Evolutionary conservation across 2,113 vertebrate species (phyloP).

Genomic region (Apodemus speciosus): DNA sequence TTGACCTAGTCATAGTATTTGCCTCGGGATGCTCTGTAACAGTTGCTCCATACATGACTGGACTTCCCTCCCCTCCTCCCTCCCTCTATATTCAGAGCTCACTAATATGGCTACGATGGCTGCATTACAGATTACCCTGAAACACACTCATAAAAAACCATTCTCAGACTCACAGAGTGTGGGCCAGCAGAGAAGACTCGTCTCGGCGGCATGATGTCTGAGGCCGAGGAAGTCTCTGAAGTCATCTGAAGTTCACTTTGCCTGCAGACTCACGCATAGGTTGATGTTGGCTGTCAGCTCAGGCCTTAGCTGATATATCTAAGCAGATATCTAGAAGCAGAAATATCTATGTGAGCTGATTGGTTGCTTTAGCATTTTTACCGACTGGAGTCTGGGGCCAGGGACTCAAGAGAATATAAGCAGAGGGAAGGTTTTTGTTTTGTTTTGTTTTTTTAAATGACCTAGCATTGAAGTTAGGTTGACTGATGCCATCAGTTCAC

Average conservation of each 20-base stretch:
- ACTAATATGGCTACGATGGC: neutral
- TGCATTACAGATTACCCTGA: neutral
- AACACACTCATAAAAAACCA: neutral
- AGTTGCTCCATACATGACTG: neutral
- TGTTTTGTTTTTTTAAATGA: neutral
- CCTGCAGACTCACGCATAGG: neutral
- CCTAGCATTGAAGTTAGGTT: neutral
- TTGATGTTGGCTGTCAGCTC: neutral
- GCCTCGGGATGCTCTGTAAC: neutral
- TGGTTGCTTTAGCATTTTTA: neutral
- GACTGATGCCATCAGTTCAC: neutral
- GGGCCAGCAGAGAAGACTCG: neutral
- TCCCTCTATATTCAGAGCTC: neutral
- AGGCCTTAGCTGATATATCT: neutral
- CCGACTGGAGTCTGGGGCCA: neutral
- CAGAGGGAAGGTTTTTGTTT: neutral
- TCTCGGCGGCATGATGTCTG: neutral
- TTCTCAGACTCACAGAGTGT: neutral
- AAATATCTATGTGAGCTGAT: neutral
- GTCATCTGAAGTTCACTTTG: neutral
- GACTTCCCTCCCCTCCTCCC: neutral
- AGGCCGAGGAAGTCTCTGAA: neutral
- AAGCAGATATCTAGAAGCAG: neutral
- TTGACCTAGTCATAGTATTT: neutral
- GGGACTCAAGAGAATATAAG: neutral